These are phyloP conservation scores for Dunckerocampus dactyliophorus DNA, from an alignment of 2,113 vertebrate genomes.

Conservation along the genomic window DNA sequence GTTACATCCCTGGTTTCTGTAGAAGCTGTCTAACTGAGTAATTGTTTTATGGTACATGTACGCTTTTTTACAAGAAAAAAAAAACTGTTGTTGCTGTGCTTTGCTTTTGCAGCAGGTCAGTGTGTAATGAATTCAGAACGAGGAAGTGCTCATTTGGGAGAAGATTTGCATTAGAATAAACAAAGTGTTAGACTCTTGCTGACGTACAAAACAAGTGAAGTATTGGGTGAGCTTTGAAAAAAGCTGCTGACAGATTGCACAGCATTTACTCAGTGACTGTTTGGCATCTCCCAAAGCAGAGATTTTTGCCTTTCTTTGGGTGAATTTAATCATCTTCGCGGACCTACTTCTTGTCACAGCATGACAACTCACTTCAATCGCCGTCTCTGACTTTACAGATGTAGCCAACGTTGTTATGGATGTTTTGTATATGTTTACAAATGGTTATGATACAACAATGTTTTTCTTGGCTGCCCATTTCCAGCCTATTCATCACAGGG, in stretches of 20 bases:
- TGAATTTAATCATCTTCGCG: slow-evolving; percentile 34
- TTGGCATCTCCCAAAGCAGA: slow-evolving; percentile 13
- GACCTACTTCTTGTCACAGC: no score
- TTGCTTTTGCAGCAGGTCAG: not conserved
- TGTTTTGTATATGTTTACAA: slow-evolving; percentile 19
- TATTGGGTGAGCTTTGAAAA: not conserved
- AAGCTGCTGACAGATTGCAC: slow-evolving; percentile 11
- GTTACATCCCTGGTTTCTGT: no score
- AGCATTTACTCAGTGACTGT: slow-evolving; percentile 18
- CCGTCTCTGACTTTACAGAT: no score
- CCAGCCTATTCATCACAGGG: slow-evolving; percentile 26
- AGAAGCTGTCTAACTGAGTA: not conserved
- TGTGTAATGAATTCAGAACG: not conserved
- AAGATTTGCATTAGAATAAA: not conserved
- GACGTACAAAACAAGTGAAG: slow-evolving; percentile 1
- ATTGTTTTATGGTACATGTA: not conserved
- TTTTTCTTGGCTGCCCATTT: slow-evolving; percentile 16
- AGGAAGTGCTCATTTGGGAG: not conserved
- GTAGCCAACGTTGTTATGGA: slow-evolving; percentile 26
- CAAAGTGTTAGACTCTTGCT: not conserved
- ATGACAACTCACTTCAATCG: no score
- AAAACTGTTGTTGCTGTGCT: not conserved
- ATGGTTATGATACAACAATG: slow-evolving; percentile 51
- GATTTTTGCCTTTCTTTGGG: slow-evolving; percentile 22
- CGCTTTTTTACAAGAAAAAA: not conserved